Percentiles rank a stretch among this genome's conserved stretches.
Conservation (phyloP, 2,797 vertebrate species). For the Crocidura indochinensis region DNA sequence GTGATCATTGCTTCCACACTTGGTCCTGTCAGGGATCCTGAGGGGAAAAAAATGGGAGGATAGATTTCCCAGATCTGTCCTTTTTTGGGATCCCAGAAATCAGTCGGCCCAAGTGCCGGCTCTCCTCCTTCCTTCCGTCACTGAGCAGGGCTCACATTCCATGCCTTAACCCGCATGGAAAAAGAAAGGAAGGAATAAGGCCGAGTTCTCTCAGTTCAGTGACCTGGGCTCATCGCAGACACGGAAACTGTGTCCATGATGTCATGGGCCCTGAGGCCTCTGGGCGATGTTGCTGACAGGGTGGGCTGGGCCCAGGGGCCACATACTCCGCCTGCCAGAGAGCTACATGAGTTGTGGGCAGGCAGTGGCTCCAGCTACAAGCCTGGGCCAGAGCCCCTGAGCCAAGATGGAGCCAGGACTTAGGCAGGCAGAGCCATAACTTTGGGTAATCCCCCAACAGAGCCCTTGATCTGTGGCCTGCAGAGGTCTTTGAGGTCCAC, state of each 20-base stretch:
- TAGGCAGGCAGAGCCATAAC: constrained; percentile 1
- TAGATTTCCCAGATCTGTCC: neutral
- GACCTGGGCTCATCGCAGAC: constrained; percentile 55
- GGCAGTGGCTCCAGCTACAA: neutral
- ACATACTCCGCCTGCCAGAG: constrained; percentile 28
- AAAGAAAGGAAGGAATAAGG: constrained; percentile 42
- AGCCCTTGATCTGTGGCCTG: neutral
- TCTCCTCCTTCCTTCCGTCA: constrained; percentile 6
- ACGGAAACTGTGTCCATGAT: constrained; percentile 52
- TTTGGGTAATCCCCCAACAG: neutral
- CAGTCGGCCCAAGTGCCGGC: neutral
- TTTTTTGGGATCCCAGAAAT: constrained; percentile 55
- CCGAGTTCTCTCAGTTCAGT: constrained; percentile 16
- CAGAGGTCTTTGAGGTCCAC: neutral
- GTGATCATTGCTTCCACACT: neutral
- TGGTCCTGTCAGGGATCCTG: neutral
- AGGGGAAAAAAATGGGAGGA: neutral
- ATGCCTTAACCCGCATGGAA: constrained; percentile 68
- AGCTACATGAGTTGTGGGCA: neutral
- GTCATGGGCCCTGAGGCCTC: constrained; percentile 59
- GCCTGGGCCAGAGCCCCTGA: constrained; percentile 17
- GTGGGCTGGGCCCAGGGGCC: constrained; percentile 38
- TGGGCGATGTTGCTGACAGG: constrained; percentile 25
- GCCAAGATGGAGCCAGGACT: constrained; percentile 50
- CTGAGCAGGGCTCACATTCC: constrained; percentile 53